phyloP scores from a whole-genome alignment of 2,888 invertebrate genomes.

The Schizotus pectinicornis region DNA sequence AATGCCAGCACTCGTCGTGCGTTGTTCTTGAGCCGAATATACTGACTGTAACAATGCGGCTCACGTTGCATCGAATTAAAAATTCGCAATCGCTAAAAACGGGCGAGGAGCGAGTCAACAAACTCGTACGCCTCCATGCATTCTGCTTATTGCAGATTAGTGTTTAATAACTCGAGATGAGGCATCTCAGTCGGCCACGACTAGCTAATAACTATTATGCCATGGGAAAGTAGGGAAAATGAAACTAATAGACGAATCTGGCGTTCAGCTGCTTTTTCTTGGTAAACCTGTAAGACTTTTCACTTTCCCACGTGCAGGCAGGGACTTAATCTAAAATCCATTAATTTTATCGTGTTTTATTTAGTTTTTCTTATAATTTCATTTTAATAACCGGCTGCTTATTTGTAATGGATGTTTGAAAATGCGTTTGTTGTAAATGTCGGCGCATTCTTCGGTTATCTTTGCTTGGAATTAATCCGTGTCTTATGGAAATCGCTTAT shows the following conservation, averaged over 20 bases:
- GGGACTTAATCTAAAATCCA: slow-evolving; percentile 44
- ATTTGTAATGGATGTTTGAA: slow-evolving; percentile 13
- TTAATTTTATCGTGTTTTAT: slow-evolving; percentile 46
- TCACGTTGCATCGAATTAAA: slow-evolving; percentile 17
- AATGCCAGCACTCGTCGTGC: too few relatives aligned
- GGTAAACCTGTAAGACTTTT: slow-evolving; percentile 14
- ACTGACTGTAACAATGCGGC: not conserved
- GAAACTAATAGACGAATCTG: slow-evolving; percentile 30
- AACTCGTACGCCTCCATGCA: slow-evolving; percentile 22
- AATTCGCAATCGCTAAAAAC: slow-evolving; percentile 23
- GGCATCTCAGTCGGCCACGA: slow-evolving; percentile 33
- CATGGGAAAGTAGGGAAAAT: slow-evolving; percentile 36
- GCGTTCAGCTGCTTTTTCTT: too few relatives aligned
- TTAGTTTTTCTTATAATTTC: slow-evolving; percentile 49
- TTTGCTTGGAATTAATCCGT: not conserved
- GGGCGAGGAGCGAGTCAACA: slow-evolving; percentile 20
- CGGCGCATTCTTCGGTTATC: not conserved
- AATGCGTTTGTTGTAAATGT: slow-evolving; percentile 18
- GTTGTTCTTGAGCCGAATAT: too few relatives aligned
- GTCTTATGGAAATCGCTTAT: not conserved
- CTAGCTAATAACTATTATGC: slow-evolving; percentile 39
- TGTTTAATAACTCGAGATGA: slow-evolving; percentile 49
- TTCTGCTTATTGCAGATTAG: slow-evolving; percentile 49
- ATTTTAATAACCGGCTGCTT: slow-evolving; percentile 43
- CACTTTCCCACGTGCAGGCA: slow-evolving; percentile 34